Evolutionary conservation across 2,113 vertebrate genomes (phyloP).

Genomic region (Pelvicachromis taeniatus): DNA sequence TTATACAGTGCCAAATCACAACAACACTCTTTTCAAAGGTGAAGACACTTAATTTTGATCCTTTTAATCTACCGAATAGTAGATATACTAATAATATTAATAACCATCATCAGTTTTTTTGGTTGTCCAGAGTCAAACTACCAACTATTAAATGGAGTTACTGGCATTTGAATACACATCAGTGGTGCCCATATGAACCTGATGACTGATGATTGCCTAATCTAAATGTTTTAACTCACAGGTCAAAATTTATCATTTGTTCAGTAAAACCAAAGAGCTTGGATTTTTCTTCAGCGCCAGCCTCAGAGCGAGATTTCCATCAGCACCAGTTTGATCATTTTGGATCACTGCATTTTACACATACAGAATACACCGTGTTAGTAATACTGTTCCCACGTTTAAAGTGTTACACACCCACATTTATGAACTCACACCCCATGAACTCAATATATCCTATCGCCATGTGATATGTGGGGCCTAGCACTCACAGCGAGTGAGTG

Average conservation of each 20-base stretch:
- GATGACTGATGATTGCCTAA: not conserved
- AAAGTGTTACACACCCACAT: not conserved
- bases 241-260: not conserved
- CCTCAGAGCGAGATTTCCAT: not conserved
- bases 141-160: not conserved
- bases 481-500: conserved; percentile 24
- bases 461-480: not conserved
- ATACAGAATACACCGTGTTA: not conserved
- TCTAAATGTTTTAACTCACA: not conserved
- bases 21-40: not conserved
- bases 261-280: not conserved
- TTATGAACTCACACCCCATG: not conserved
- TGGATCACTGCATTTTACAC: not conserved
- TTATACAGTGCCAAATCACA: not conserved
- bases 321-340: not conserved
- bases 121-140: not conserved
- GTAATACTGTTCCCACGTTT: not conserved
- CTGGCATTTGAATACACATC: not conserved
- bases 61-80: not conserved
- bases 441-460: conserved; percentile 15
- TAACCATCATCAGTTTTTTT: not conserved
- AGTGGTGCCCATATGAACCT: not conserved
- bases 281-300: not conserved
- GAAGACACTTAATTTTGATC: not conserved
- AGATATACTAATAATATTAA: not conserved